Conservation (phyloP, 2,888 invertebrate species). For the Cyaniris semiargus region DNA sequence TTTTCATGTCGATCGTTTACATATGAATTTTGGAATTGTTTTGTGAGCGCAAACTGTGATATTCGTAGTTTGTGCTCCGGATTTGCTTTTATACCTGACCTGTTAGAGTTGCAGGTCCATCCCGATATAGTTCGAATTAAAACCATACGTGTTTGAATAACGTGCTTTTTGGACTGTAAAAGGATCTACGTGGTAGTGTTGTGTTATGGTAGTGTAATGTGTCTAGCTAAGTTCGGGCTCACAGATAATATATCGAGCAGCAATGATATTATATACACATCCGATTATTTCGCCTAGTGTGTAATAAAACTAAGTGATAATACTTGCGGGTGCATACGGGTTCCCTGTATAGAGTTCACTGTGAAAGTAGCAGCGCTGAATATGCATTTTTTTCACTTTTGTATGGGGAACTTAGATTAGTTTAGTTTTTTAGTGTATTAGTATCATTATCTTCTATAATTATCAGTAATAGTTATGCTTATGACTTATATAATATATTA, state of each 20-base stretch:
- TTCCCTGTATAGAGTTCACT: too few species aligned
- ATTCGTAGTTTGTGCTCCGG: neutral
- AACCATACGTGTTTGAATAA: neutral
- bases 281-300: too few species aligned
- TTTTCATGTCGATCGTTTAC: slow-evolving; percentile 28
- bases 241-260: neutral
- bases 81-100: slow-evolving; percentile 18
- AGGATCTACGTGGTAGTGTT: neutral
- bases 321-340: too few species aligned
- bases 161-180: neutral
- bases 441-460: too few species aligned
- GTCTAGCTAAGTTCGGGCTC: neutral
- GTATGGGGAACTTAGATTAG: too few species aligned
- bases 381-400: too few species aligned
- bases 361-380: too few species aligned
- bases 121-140: neutral
- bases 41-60: slow-evolving; percentile 21
- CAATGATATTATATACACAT: neutral
- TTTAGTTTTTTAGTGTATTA: too few species aligned
- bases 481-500: too few species aligned
- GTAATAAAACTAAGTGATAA: too few species aligned
- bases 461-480: too few species aligned
- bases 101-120: neutral
- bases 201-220: too few species aligned
- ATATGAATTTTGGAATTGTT: slow-evolving; percentile 25